A percentile compares a stretch with the other conserved stretches of the same genome.
Conservation (phyloP, 1,140 invertebrate species). For the Drosophila virilis region DNA sequence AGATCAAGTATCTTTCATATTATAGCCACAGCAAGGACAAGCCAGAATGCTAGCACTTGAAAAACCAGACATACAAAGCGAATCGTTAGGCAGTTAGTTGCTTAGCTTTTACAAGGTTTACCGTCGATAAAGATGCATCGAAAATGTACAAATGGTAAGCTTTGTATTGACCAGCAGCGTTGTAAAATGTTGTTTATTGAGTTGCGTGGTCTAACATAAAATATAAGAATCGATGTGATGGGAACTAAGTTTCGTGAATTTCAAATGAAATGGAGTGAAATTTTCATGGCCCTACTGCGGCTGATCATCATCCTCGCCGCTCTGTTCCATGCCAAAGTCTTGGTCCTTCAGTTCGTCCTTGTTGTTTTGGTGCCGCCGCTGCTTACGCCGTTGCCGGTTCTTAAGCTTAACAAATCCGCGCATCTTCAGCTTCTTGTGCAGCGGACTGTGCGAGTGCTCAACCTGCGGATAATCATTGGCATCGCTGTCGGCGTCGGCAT, state of each 20-base stretch:
- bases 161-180: no score
- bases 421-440: not conserved
- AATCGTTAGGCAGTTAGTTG: no score
- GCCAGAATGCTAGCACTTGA: no score
- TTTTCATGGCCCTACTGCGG: not conserved
- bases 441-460: not conserved
- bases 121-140: no score
- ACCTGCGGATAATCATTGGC: not conserved
- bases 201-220: not conserved
- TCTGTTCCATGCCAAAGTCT: not conserved
- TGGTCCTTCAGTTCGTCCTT: conserved; percentile 1
- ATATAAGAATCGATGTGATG: not conserved
- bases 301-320: conserved; percentile 13
- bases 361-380: not conserved
- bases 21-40: no score
- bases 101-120: no score
- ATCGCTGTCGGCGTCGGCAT: not conserved
- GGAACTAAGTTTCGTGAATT: not conserved
- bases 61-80: no score
- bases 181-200: not conserved
- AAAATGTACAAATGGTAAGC: no score
- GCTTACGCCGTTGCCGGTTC: not conserved
- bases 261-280: not conserved
- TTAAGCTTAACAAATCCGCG: not conserved
- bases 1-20: no score